A percentile compares a stretch with the other conserved stretches of the same genome.
Conservation (phyloP, 2,797 vertebrate species). For the Sebastes goodei region DNA sequence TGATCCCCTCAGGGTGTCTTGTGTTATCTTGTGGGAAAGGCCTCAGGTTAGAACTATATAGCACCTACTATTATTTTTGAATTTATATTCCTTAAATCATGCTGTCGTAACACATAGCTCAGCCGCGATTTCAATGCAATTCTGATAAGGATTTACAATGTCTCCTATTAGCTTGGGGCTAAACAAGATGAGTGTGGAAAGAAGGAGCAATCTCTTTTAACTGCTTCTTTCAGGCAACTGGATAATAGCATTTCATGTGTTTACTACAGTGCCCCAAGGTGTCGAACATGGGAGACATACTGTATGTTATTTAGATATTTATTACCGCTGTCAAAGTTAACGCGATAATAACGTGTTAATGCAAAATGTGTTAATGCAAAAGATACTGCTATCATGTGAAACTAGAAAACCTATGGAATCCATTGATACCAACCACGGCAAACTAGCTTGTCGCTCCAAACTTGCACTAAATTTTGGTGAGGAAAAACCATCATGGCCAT, state of each 20-base stretch:
- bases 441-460: too few relatives aligned
- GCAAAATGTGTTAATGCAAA: too few relatives aligned
- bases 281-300: neutral
- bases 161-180: slow-evolving; percentile 24
- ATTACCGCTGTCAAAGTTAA: too few relatives aligned
- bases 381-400: too few relatives aligned
- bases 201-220: slow-evolving; percentile 23
- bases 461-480: too few relatives aligned
- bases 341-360: too few relatives aligned
- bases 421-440: too few relatives aligned
- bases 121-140: slow-evolving; percentile 6
- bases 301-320: too few relatives aligned
- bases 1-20: slow-evolving; percentile 48
- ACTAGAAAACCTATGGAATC: too few relatives aligned
- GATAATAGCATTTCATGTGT: slow-evolving; percentile 9
- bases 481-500: too few relatives aligned
- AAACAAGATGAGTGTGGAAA: slow-evolving; percentile 12
- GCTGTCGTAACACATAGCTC: neutral
- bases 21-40: slow-evolving; percentile 37
- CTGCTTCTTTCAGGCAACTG: neutral
- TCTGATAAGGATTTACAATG: slow-evolving; percentile 24
- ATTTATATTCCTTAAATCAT: slow-evolving; percentile 22
- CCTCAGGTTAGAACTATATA: neutral
- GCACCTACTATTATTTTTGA: neutral
- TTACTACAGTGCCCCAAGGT: slow-evolving; percentile 2